Base-by-base conservation (phyloP, 2,888 invertebrate species). In the Geophilus truncorum region DNA sequence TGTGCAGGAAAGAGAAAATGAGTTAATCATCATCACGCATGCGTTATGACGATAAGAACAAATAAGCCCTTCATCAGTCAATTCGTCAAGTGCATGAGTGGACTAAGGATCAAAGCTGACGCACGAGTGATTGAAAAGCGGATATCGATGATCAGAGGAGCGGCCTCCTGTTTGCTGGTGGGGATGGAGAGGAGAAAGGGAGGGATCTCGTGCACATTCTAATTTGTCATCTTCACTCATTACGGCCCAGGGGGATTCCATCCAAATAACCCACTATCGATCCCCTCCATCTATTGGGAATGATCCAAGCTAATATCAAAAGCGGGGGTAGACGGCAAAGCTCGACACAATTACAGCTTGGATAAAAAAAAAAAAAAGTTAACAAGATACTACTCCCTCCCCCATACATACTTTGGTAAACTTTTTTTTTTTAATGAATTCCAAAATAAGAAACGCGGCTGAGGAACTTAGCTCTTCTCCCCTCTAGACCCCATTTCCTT, bases 21-120 rank as follows among this genome's bases (percentile, higher is more conserved):
- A 62, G 62, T 62, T 62, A 62, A 62, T 7, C 62, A 62, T 23
- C 62, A 62, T 62, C 62, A 62, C 25, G 62, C 62, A 62, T 62
- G 62, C 62, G 62, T 62, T 62, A 62, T 62, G 62, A 62, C 62
- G 62, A 62, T 62, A 62, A 62, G 62, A 62, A 62, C 62, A 62
- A 62, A 62, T 62, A 62, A 62, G 62, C 62, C 62, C 62, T 62
- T 62, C 62, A 62, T 62, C 62, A 62, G 62, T 62, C 62, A 62
- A 62, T 62, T 62, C 62, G 62, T 62, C 62, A 62, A 62, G 62
- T 62, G 62, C 62, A 62, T 62, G 62, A 62, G 62, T 62, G 62
- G 62, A 62, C 62, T 62, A 62, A 62, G 62, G 62, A 62, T 62
- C 62, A 62, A 62, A 23, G 62, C 62, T 23, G 62, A 62, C 62